phyloP scores from a whole-genome alignment of 2,797 vertebrate genomes.

The Macropus fuliginosus region DNA sequence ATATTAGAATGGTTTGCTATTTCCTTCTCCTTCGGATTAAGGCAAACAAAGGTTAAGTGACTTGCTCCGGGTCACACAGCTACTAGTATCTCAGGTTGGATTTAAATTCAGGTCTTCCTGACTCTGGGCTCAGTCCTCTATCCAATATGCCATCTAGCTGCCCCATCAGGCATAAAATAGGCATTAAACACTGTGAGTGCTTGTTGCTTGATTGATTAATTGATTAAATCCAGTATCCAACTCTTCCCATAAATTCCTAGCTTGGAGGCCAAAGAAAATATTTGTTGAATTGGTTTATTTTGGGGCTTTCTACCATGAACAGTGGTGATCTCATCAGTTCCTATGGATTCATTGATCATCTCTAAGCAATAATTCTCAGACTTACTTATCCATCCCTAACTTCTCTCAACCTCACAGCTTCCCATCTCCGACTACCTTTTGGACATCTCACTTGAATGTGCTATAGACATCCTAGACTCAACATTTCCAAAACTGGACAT shows the following conservation, averaged over 20 bases:
- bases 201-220: neutral
- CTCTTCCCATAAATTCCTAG: neutral
- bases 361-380: neutral
- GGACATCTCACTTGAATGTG: neutral
- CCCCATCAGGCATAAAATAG: neutral
- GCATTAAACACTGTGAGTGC: neutral
- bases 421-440: neutral
- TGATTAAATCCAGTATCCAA: neutral
- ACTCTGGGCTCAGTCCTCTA: neutral
- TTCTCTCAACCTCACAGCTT: neutral
- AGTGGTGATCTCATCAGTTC: neutral
- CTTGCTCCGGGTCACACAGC: neutral
- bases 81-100: neutral
- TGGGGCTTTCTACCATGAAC: neutral
- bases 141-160: neutral
- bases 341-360: neutral
- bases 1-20: neutral
- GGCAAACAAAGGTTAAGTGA: neutral
- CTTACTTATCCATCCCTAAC: neutral
- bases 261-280: neutral
- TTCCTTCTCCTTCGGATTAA: neutral
- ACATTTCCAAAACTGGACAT: neutral
- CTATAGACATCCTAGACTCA: neutral
- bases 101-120: neutral
- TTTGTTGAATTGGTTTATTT: neutral